These are phyloP conservation scores for Promerops cafer DNA, from an alignment of 2,113 vertebrate genomes.

Conservation along the genomic window DNA sequence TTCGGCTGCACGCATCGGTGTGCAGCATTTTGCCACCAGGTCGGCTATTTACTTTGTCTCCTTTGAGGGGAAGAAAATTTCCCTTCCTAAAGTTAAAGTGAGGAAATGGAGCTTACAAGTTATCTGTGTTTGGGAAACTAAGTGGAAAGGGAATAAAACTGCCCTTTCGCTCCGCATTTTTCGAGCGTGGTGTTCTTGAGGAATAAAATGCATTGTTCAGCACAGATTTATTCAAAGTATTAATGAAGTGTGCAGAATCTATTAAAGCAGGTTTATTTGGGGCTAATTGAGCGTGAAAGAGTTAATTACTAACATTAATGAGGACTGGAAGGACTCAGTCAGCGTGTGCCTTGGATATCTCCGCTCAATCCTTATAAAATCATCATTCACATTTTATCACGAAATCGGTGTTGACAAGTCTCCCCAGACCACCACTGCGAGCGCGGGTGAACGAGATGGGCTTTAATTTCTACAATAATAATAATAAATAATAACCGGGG, in stretches of 20 bases:
- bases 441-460: not conserved
- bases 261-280: conserved; percentile 67
- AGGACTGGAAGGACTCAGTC: conserved; percentile 45
- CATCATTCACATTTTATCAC: conserved; percentile 53
- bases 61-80: not conserved
- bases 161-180: not conserved
- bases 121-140: not conserved
- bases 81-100: not conserved
- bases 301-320: conserved; percentile 73
- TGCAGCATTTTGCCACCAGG: not conserved
- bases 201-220: not conserved
- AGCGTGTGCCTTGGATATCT: conserved; percentile 45
- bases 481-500: not conserved
- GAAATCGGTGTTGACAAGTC: conserved; percentile 43
- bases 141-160: not conserved
- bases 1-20: not conserved
- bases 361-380: conserved; percentile 48
- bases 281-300: conserved; percentile 72
- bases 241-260: conserved; percentile 71
- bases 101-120: not conserved
- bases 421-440: not conserved
- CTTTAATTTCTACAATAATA: not conserved
- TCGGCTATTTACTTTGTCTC: not conserved
- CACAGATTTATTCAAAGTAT: conserved; percentile 27
- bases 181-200: not conserved